Evolutionary conservation across 2,113 vertebrate genomes (phyloP).

Genomic region (Pionites leucogaster): DNA sequence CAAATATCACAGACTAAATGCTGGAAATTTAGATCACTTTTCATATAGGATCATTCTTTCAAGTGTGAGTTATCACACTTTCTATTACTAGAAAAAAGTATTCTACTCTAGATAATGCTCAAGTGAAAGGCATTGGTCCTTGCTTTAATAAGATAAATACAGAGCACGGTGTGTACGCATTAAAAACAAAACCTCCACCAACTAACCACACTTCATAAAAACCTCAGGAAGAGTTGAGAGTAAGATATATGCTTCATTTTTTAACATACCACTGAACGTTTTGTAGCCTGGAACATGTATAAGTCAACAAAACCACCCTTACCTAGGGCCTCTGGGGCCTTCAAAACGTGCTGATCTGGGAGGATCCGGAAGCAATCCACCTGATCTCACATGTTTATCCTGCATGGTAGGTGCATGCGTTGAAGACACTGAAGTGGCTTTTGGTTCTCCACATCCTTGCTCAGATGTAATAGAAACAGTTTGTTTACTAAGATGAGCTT

Average conservation of each 20-base stretch:
- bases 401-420: slow-evolving; percentile 34
- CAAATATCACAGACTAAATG: background rate
- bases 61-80: background rate
- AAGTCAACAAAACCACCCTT: slow-evolving; percentile 29
- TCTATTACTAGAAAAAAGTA: background rate
- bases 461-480: slow-evolving; percentile 69
- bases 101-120: background rate
- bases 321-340: slow-evolving; percentile 84
- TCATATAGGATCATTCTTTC: background rate
- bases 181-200: background rate
- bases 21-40: background rate
- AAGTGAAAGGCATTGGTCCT: background rate
- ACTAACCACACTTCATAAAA: background rate
- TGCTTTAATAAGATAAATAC: background rate
- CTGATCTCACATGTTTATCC: slow-evolving; percentile 73
- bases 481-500: slow-evolving; percentile 61
- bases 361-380: slow-evolving; percentile 75
- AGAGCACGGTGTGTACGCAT: background rate
- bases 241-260: background rate
- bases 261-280: background rate
- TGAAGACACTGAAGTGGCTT: slow-evolving; percentile 44
- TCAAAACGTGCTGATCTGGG: slow-evolving; percentile 80
- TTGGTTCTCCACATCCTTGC: slow-evolving; percentile 68
- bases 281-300: background rate
- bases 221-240: background rate